Percentiles rank a stretch among this genome's conserved stretches.
Conservation (phyloP, 2,113 vertebrate genomes). For the Phylloscopus trochiloides region DNA sequence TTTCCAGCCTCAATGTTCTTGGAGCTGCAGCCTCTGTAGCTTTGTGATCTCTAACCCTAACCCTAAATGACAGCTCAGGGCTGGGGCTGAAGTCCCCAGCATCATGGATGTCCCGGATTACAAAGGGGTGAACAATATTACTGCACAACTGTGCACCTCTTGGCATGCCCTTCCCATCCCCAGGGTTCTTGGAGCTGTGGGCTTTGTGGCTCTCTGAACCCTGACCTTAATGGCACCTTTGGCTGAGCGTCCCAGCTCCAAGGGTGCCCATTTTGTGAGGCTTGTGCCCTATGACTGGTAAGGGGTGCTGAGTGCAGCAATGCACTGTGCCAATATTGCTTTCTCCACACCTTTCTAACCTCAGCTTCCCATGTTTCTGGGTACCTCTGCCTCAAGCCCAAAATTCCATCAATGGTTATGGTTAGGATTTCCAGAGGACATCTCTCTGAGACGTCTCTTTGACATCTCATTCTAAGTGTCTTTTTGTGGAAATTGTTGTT, state of each 20-base stretch:
- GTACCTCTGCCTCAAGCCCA: neutral
- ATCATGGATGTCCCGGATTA: neutral
- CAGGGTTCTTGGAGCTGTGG: neutral
- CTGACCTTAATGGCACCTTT: neutral
- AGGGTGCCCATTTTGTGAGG: neutral
- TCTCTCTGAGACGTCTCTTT: neutral
- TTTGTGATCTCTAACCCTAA: neutral
- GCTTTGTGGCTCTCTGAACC: neutral
- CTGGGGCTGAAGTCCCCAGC: neutral
- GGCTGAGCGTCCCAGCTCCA: neutral
- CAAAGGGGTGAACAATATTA: neutral
- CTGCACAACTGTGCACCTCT: neutral
- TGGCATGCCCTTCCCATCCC: neutral
- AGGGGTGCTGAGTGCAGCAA: neutral
- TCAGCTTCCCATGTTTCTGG: neutral
- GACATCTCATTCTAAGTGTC: neutral
- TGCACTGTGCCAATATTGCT: neutral
- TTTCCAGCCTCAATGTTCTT: neutral
- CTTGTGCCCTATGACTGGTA: neutral
- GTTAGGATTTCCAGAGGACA: neutral
- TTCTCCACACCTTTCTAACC: neutral
- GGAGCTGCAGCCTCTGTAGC: neutral
- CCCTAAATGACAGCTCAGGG: neutral
- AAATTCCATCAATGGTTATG: neutral
- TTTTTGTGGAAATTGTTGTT: neutral